phyloP scores from a whole-genome alignment of 2,797 vertebrate genomes.

The Characodon lateralis region DNA sequence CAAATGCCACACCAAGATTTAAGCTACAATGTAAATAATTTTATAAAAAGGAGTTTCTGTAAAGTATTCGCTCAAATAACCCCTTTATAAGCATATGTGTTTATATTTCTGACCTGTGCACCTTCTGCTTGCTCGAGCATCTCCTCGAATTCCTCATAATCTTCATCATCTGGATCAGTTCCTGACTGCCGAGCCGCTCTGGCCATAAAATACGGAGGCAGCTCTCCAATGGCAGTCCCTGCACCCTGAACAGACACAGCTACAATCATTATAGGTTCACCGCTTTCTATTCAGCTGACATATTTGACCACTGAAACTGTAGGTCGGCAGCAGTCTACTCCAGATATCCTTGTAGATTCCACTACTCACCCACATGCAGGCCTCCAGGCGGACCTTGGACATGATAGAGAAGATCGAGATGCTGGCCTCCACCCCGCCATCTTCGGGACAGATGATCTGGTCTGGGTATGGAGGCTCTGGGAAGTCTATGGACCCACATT shows the following conservation, averaged over 20 bases:
- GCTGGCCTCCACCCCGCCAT: conserved; percentile 76
- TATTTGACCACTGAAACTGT: not conserved
- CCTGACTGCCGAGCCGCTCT: conserved; percentile 95
- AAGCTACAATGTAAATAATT: not conserved
- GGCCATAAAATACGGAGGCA: conserved; percentile 98
- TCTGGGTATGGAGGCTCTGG: conserved; percentile 98
- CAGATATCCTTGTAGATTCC: not conserved
- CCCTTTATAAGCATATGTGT: not conserved
- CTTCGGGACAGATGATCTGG: conserved; percentile 92
- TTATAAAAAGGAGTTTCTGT: not conserved
- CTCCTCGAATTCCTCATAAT: conserved; percentile 99
- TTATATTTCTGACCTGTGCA: conserved; percentile 87
- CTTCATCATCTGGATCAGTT: conserved; percentile 95
- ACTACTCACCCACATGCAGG: conserved; percentile 98
- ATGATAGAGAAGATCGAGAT: conserved; percentile 95
- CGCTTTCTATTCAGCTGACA: not conserved
- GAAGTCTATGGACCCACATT: conserved; percentile 97
- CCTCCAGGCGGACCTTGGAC: conserved; percentile 98
- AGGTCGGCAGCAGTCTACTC: not conserved
- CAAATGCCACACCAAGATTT: not conserved
- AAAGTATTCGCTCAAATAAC: not conserved
- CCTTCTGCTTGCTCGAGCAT: conserved; percentile 94
- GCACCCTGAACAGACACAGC: conserved; percentile 84
- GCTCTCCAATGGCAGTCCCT: conserved; percentile 96
- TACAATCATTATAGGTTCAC: not conserved